These are phyloP conservation scores for Phymastichus coffea DNA, from an alignment of 1,140 invertebrate species.

Conservation along the genomic window DNA sequence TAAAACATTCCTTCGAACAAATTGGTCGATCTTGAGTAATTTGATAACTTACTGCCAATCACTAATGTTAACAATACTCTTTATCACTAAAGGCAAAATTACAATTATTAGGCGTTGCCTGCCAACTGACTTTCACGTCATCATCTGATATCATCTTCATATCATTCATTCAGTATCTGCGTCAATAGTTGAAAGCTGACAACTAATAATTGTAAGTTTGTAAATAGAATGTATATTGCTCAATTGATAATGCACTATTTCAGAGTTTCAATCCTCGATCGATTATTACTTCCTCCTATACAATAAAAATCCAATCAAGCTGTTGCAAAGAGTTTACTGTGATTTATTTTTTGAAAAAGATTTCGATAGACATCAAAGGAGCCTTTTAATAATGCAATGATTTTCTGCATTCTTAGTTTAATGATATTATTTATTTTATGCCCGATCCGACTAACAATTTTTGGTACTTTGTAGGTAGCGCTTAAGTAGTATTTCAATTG, in stretches of 20 bases:
- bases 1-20: constrained; percentile 33
- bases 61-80: constrained; percentile 28
- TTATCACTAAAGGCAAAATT: constrained; percentile 9
- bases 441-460: too few relatives aligned
- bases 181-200: constrained; percentile 38
- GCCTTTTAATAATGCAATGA: too few relatives aligned
- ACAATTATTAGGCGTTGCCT: constrained; percentile 18
- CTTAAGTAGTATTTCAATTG: not conserved
- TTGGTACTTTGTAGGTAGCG: not conserved
- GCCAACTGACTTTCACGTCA: constrained; percentile 45
- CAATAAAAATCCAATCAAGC: constrained; percentile 16
- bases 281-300: constrained; percentile 4
- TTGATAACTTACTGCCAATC: constrained; percentile 33
- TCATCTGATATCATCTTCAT: constrained; percentile 43
- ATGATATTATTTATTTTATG: too few relatives aligned
- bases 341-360: constrained; percentile 1
- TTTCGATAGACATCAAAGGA: too few relatives aligned
- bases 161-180: constrained; percentile 47
- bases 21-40: constrained; percentile 28
- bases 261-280: too few relatives aligned
- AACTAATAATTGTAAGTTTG: constrained; percentile 23
- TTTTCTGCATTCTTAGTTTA: too few relatives aligned
- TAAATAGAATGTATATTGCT: constrained; percentile 27
- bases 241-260: constrained; percentile 20
- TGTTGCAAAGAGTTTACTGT: constrained; percentile 10